These are phyloP conservation scores for Aspidiotus destructor DNA, from an alignment of 2,888 invertebrate species.

Conservation along the genomic window DNA sequence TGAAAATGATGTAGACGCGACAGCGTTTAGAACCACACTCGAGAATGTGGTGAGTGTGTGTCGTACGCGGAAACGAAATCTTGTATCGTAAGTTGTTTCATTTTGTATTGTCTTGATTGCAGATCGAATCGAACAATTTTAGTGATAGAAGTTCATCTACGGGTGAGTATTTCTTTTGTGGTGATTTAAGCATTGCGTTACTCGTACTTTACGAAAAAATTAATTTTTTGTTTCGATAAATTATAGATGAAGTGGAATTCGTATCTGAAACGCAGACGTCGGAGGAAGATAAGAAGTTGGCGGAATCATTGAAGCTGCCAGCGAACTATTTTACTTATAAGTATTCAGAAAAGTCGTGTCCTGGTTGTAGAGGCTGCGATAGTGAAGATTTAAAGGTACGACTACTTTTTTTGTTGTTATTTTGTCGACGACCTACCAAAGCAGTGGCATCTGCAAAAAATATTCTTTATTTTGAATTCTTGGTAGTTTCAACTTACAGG, in stretches of 20 bases:
- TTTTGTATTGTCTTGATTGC: neutral
- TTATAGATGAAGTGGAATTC: slow-evolving; percentile 27
- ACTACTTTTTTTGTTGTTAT: slow-evolving; percentile 12
- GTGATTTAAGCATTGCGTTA: neutral
- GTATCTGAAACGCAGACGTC: slow-evolving; percentile 28
- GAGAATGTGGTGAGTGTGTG: slow-evolving; percentile 47
- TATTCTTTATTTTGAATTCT: no score
- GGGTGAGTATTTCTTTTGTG: neutral
- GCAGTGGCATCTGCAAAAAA: no score
- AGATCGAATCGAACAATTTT: no score
- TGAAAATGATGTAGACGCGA: slow-evolving; percentile 54
- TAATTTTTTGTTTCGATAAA: neutral
- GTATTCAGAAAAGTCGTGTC: slow-evolving; percentile 51
- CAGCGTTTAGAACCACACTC: slow-evolving; percentile 61
- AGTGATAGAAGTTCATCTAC: no score
- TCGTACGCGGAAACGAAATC: no score
- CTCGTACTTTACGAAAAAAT: neutral
- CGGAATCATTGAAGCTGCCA: slow-evolving; percentile 59
- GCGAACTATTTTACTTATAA: slow-evolving; percentile 65
- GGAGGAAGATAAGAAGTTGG: slow-evolving; percentile 50
- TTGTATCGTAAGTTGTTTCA: neutral
- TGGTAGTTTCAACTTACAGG: no score
- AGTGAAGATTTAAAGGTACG: slow-evolving; percentile 42
- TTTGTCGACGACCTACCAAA: no score
- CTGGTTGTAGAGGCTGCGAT: slow-evolving; percentile 66